Base-by-base conservation (phyloP, 2,113 vertebrate species). In the Danionella cerebrum region DNA sequence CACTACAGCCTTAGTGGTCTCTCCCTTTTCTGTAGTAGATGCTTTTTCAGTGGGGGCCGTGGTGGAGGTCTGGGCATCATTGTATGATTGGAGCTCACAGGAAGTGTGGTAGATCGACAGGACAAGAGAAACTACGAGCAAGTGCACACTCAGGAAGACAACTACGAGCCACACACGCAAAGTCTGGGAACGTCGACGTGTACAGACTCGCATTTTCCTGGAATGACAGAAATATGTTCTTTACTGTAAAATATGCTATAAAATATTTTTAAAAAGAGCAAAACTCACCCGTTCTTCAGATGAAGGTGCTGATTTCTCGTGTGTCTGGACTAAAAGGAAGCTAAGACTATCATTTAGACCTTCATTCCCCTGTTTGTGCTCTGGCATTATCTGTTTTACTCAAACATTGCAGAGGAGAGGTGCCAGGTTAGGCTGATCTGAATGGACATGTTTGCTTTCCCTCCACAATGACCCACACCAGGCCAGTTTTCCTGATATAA, bases 361-460 rank as follows among this genome's bases (percentile, higher is more conserved):
- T 82, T 42, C 44, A 38, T 24, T 35, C 35, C 6, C 25, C 5
- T 78, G 67, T 74, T 78, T 65, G 47, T 12, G 19, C 13, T 57
- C 35, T 45, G 44, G 29, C 33, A 45, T 5, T 19, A 9, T 1
- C 51, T 44, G 29, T 8, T 14, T 22, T 19, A 11, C 33, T 65
- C 60, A 50, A 31, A 54, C 47, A 54, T 31, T 35, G 29, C 54
- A 36, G 42, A 5, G 35, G 59, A 70, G 53, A 4, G 2, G 54
- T 75, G 85, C 82, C 87, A 88, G 85, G 87, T 88, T 70, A 81
- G 54, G 45, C 68, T 78, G 86, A 82, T 79, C 85, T 74, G 57
- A 74, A 41, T 63, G 47, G 64, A 33, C 75, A 12, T 74, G 77
- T 82, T 82, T 79, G 41, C 69, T 68, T 35, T 13, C n/a, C 45